phyloP scores from a whole-genome alignment of 2,888 invertebrate genomes.

The Punctoribates punctum region DNA sequence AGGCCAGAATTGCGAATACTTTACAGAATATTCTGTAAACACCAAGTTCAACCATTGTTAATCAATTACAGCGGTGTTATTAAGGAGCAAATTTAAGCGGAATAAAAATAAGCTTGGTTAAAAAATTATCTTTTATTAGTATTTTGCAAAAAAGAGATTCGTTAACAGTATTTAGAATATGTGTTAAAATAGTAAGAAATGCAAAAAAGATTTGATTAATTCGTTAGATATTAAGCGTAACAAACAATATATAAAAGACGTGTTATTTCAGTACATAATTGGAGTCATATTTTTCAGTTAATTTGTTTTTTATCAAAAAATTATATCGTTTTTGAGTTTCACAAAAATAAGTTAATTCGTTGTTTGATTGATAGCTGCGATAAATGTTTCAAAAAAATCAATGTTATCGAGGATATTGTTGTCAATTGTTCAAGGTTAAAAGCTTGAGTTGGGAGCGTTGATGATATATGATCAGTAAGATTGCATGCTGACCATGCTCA shows the following conservation, averaged over 20 bases:
- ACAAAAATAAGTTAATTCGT: constrained; percentile 1
- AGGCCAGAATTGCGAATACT: background rate
- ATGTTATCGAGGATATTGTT: background rate
- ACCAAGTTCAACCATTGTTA: background rate
- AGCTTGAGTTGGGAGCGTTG: no score
- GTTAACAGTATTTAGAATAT: no score
- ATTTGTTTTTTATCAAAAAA: background rate
- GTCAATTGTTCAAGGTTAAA: background rate
- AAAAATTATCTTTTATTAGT: no score
- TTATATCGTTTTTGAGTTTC: background rate
- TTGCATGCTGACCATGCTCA: no score
- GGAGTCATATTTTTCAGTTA: background rate
- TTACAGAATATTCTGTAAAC: background rate
- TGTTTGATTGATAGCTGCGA: background rate
- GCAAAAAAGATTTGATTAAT: no score
- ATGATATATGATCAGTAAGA: no score
- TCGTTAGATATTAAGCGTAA: background rate
- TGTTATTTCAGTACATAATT: background rate
- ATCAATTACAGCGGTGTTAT: background rate
- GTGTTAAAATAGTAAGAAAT: no score
- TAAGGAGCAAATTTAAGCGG: background rate
- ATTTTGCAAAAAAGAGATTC: no score
- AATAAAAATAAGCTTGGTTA: no score
- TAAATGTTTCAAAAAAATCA: background rate
- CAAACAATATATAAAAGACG: background rate